Evolutionary conservation across 2,797 vertebrate genomes (phyloP).

Genomic region (Limnodromus scolopaceus): DNA sequence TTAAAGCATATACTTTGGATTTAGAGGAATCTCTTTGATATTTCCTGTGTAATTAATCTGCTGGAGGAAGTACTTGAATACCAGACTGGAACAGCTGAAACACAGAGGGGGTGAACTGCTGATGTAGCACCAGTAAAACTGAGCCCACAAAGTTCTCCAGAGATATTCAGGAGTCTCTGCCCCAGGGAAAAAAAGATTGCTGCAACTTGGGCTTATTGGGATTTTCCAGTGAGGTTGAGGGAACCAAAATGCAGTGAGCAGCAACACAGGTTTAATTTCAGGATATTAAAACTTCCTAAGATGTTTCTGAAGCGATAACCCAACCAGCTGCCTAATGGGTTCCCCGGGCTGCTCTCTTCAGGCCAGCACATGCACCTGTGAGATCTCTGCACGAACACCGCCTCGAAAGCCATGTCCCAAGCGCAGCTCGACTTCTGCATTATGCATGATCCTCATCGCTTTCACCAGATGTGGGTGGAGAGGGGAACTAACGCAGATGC

Average conservation of each 20-base stretch:
- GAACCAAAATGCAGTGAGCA: accelerated
- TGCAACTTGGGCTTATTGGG: neutral
- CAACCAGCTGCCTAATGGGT: slow-evolving; percentile 13
- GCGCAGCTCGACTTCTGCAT: slow-evolving; percentile 8
- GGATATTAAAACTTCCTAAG: neutral
- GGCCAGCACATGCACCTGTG: neutral
- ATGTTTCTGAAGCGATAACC: neutral
- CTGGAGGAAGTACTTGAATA: neutral
- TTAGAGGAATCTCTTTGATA: neutral
- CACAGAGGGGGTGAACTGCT: neutral
- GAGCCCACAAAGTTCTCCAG: neutral
- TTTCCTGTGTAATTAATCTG: slow-evolving; percentile 11
- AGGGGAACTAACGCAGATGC: slow-evolving; percentile 27
- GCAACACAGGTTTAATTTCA: neutral
- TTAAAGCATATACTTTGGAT: neutral
- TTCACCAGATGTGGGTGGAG: slow-evolving; percentile 10
- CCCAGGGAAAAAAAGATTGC: neutral
- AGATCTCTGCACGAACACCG: neutral
- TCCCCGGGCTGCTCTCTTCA: neutral
- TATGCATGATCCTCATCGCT: slow-evolving; percentile 17
- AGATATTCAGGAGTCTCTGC: neutral
- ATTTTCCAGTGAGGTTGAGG: neutral
- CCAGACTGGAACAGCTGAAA: neutral
- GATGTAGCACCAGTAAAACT: neutral
- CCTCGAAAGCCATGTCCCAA: neutral